These are phyloP conservation scores for Charadrius vociferus DNA, from an alignment of 2,113 vertebrate species.

Conservation along the genomic window DNA sequence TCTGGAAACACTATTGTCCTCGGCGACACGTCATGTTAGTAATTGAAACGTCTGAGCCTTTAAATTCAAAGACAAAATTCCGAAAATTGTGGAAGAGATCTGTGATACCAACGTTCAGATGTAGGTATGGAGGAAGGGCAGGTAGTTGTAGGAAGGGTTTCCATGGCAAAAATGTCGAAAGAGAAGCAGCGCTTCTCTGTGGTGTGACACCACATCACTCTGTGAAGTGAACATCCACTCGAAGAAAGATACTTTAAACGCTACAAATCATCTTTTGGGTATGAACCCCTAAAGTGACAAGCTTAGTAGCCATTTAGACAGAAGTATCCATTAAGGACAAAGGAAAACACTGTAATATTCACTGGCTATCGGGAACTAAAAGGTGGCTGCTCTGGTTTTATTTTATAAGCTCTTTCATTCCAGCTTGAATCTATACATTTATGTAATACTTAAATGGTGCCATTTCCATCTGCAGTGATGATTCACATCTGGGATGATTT, in stretches of 20 bases:
- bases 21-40: no score
- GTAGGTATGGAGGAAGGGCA: not conserved
- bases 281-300: not conserved
- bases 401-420: not conserved
- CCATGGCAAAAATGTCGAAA: not conserved
- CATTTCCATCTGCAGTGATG: not conserved
- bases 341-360: not conserved
- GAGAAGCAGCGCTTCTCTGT: not conserved
- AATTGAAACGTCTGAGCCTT: not conserved
- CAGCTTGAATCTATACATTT: not conserved
- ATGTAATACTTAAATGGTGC: not conserved
- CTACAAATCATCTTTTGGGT: not conserved
- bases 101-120: accelerated
- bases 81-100: not conserved
- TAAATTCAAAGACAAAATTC: not conserved
- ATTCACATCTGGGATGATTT: not conserved
- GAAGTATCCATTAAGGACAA: not conserved
- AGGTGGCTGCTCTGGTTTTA: not conserved
- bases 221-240: not conserved
- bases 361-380: not conserved
- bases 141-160: not conserved
- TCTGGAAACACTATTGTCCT: not conserved
- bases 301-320: not conserved
- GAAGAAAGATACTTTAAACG: not conserved
- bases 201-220: not conserved